These are phyloP conservation scores for Salvator merianae DNA, from an alignment of 2,113 vertebrate species.

Conservation along the genomic window DNA sequence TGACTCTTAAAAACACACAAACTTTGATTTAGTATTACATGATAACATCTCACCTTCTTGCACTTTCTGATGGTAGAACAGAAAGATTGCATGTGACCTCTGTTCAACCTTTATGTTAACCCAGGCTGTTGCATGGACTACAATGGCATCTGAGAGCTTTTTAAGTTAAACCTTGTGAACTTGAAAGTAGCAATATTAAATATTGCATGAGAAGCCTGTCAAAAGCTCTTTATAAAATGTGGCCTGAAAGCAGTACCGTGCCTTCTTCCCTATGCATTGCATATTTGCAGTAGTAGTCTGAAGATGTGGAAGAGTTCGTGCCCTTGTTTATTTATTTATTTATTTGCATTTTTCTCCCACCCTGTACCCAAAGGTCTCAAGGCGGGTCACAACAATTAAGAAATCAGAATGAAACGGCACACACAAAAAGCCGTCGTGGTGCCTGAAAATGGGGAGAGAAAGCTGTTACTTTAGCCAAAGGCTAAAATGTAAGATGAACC, in stretches of 20 bases:
- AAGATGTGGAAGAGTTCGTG: conserved; percentile 48
- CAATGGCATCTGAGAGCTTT: conserved; percentile 48
- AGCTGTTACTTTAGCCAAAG: too few relatives aligned
- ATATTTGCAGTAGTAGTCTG: conserved; percentile 54
- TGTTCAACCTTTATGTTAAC: conserved; percentile 49
- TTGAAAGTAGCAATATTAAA: conserved; percentile 65
- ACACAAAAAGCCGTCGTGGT: too few relatives aligned
- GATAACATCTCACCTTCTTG: not conserved
- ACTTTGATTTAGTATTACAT: conserved; percentile 4
- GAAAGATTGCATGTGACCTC: conserved; percentile 36
- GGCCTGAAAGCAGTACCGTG: conserved; percentile 51
- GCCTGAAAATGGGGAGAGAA: too few relatives aligned
- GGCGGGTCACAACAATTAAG: too few relatives aligned
- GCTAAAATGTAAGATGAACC: too few relatives aligned
- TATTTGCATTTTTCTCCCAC: too few relatives aligned
- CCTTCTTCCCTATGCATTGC: conserved; percentile 47
- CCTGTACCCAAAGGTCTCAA: too few relatives aligned
- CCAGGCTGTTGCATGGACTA: conserved; percentile 30
- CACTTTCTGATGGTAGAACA: conserved; percentile 4
- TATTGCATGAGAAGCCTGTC: conserved; percentile 69
- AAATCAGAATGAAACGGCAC: too few relatives aligned
- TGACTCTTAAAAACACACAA: not conserved
- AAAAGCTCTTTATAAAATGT: conserved; percentile 51
- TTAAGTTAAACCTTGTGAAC: conserved; percentile 58
- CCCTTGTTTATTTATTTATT: too few relatives aligned